Evolutionary conservation across 2,113 vertebrate genomes (phyloP).

Genomic region (Pelmatolapia mariae): DNA sequence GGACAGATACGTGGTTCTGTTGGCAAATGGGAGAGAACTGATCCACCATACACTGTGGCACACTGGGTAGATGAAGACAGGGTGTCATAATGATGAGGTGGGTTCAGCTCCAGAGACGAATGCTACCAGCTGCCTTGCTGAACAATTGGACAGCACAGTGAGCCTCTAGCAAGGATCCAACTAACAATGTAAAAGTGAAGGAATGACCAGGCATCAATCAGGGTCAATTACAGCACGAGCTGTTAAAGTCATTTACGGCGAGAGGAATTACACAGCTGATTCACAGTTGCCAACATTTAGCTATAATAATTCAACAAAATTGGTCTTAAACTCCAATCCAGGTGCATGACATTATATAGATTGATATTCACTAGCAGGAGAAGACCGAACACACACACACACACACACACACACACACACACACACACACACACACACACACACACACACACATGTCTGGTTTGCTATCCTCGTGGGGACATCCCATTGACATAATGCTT

Average conservation of each 20-base stretch:
- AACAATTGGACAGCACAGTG: not conserved
- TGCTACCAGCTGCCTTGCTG: not conserved
- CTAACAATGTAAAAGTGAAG: not conserved
- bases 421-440: too few relatives aligned
- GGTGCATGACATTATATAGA: not conserved
- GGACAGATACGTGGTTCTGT: not conserved
- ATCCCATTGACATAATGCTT: too few relatives aligned
- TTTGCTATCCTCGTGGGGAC: too few relatives aligned
- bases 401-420: not conserved
- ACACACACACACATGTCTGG: too few relatives aligned
- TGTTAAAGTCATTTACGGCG: not conserved
- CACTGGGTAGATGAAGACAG: not conserved
- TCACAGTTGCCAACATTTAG: not conserved
- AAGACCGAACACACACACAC: not conserved
- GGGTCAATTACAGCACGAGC: not conserved
- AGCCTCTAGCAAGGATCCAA: not conserved
- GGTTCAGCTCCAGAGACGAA: not conserved
- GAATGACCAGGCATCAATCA: not conserved
- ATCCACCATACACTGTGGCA: not conserved
- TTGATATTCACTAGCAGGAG: not conserved
- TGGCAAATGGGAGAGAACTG: not conserved
- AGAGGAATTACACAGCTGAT: not conserved
- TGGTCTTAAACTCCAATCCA: not conserved
- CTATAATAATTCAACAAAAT: not conserved
- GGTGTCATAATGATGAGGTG: not conserved